These are phyloP conservation scores for Eupithecia subumbrata DNA, from an alignment of 2,888 invertebrate genomes.

Conservation along the genomic window DNA sequence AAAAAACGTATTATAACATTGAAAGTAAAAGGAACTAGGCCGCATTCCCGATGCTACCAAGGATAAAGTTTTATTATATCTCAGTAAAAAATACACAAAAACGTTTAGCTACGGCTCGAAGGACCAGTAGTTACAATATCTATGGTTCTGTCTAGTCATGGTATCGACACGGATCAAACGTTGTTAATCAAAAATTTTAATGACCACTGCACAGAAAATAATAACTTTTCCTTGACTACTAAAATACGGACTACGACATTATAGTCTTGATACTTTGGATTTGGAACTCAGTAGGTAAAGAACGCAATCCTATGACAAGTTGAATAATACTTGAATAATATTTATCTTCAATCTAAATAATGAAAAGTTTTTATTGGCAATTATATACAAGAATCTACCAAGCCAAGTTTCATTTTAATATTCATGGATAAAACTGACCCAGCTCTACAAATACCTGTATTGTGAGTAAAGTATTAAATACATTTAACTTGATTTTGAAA, in stretches of 20 bases:
- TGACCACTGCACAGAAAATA: constrained; percentile 84
- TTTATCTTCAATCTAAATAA: background rate
- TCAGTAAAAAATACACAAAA: constrained; percentile 73
- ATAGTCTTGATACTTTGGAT: constrained; percentile 62
- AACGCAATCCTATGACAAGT: background rate
- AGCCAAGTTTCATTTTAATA: background rate
- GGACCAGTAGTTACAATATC: constrained; percentile 61
- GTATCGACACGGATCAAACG: constrained; percentile 82
- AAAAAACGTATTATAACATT: constrained; percentile 49
- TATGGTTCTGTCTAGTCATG: constrained; percentile 76
- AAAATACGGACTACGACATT: constrained; percentile 49
- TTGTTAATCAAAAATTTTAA: constrained; percentile 84
- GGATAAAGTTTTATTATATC: constrained; percentile 72
- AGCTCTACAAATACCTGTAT: background rate
- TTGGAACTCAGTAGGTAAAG: background rate
- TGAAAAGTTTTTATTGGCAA: background rate
- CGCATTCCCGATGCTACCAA: constrained; percentile 65
- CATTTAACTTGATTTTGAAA: background rate
- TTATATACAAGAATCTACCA: background rate
- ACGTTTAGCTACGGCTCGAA: constrained; percentile 77
- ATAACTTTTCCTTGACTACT: constrained; percentile 78
- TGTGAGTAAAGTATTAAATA: too few species aligned
- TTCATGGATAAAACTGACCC: background rate
- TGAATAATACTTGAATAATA: background rate
- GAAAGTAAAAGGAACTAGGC: constrained; percentile 57